A percentile compares a stretch with the other conserved stretches of the same genome.
These are phyloP conservation scores for Macroramphosus scolopax DNA, from an alignment of 2,797 vertebrate genomes.

Conservation along the genomic window DNA sequence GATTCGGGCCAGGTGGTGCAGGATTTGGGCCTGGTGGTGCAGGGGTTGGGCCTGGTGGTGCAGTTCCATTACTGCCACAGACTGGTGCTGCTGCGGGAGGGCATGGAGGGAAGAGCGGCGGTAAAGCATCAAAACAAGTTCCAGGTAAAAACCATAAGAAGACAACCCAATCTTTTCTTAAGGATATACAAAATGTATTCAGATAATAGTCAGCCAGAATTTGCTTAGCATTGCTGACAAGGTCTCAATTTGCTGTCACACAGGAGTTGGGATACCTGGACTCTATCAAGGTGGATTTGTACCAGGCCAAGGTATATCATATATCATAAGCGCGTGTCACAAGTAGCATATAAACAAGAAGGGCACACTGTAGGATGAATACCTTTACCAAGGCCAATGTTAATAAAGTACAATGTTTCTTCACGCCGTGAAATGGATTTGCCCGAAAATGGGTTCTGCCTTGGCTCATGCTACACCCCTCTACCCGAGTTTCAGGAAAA, in stretches of 20 bases:
- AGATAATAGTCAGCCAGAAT: not conserved
- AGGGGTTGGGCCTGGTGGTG: conserved; percentile 26
- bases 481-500: no score
- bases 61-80: conserved; percentile 60
- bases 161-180: conserved; percentile 1
- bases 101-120: conserved; percentile 53
- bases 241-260: conserved; percentile 14
- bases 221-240: not conserved
- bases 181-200: not conserved
- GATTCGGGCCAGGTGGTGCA: conserved; percentile 21
- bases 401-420: not conserved
- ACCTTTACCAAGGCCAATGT: not conserved
- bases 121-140: conserved; percentile 71
- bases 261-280: conserved; percentile 91
- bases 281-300: conserved; percentile 89
- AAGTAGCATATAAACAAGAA: not conserved
- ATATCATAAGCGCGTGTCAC: no score
- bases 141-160: conserved; percentile 61
- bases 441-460: no score
- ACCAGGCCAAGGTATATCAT: conserved; percentile 84
- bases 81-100: conserved; percentile 55
- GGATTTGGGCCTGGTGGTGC: conserved; percentile 22
- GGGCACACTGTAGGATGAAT: not conserved
- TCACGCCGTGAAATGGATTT: no score
- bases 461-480: no score